phyloP scores from a whole-genome alignment of 1,140 invertebrate genomes.

The Saccostrea glomerata region DNA sequence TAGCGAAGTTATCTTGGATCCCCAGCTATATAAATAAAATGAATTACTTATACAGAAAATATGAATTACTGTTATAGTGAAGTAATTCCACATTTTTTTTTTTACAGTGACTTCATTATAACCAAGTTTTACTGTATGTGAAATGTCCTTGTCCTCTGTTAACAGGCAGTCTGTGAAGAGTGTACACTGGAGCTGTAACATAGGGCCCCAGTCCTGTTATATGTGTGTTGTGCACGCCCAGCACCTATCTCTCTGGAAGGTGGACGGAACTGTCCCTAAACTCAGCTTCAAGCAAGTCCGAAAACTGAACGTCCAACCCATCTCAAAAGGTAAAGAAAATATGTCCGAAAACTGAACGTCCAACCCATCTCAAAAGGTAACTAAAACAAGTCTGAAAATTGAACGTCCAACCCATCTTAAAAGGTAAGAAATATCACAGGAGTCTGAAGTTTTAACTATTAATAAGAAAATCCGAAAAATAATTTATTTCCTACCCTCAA shows the following conservation, averaged over 20 bases:
- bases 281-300: slow-evolving; percentile 72
- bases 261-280: slow-evolving; percentile 65
- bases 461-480: too few relatives aligned
- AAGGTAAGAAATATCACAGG: neutral
- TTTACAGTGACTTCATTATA: neutral
- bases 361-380: too few relatives aligned
- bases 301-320: slow-evolving; percentile 68
- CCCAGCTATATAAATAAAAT: too few relatives aligned
- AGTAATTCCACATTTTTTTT: too few relatives aligned
- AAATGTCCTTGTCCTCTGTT: neutral
- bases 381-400: neutral
- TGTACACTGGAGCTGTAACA: slow-evolving; percentile 67
- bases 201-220: slow-evolving; percentile 59
- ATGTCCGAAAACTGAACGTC: too few relatives aligned
- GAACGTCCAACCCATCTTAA: neutral
- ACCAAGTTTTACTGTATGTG: too few relatives aligned
- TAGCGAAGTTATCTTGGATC: too few relatives aligned
- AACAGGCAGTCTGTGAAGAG: slow-evolving; percentile 54
- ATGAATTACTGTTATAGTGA: too few relatives aligned
- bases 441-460: too few relatives aligned
- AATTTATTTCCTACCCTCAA: too few relatives aligned
- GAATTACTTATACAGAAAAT: too few relatives aligned
- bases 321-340: slow-evolving; percentile 65
- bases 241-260: slow-evolving; percentile 69
- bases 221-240: slow-evolving; percentile 68